Evolutionary conservation across 2,797 vertebrate species (phyloP).

Genomic region (Malurus splendens): DNA sequence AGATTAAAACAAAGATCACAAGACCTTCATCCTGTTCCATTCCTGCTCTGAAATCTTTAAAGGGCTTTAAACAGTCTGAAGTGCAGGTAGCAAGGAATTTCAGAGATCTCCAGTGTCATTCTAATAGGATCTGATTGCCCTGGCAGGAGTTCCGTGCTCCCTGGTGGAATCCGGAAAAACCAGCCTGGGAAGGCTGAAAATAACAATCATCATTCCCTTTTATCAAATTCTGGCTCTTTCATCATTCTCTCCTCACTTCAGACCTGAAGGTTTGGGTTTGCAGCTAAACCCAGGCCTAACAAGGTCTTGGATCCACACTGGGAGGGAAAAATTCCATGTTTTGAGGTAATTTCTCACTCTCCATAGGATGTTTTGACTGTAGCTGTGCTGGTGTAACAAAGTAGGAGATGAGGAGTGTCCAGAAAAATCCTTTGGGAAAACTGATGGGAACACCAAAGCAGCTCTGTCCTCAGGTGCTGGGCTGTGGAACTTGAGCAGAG

Average conservation of each 20-base stretch:
- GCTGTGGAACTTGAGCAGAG: neutral
- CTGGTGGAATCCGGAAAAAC: slow-evolving; percentile 6
- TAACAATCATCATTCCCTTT: neutral
- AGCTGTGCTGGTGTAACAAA: neutral
- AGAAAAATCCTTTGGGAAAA: neutral
- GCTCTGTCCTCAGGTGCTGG: neutral
- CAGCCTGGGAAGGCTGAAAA: neutral
- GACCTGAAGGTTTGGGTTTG: neutral
- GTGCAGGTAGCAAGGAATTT: neutral
- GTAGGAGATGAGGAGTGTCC: neutral
- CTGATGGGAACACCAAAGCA: neutral
- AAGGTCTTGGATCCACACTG: neutral
- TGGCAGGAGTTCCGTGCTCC: neutral
- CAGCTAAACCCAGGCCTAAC: neutral
- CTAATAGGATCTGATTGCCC: neutral
- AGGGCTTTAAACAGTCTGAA: neutral
- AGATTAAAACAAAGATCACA: neutral
- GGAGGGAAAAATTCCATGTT: neutral
- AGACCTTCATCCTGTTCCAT: neutral
- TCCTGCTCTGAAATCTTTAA: neutral
- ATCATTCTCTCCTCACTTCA: neutral
- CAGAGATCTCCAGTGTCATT: neutral
- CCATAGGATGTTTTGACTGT: neutral
- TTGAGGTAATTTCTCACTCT: neutral
- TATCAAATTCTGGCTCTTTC: neutral